Evolutionary conservation across 2,113 vertebrate species (phyloP).

Genomic region (Tauraco erythrolophus): DNA sequence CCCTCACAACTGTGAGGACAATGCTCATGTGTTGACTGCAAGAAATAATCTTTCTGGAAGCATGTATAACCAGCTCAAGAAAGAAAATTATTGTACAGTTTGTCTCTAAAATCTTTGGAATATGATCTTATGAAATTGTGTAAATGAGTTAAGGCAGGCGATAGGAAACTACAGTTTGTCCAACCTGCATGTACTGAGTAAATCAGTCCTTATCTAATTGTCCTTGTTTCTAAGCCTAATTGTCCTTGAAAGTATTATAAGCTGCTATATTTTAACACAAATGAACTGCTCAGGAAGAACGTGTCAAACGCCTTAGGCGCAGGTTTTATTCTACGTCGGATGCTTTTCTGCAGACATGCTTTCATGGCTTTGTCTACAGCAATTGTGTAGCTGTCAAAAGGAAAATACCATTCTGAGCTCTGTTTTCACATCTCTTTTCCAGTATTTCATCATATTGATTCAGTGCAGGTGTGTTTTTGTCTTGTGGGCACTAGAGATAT

Average conservation of each 20-base stretch:
- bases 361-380: background rate
- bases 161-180: background rate
- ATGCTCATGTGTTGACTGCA: background rate
- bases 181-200: background rate
- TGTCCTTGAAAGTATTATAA: constrained; percentile 30
- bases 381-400: background rate
- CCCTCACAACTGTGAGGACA: background rate
- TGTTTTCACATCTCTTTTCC: background rate
- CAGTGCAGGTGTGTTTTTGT: background rate
- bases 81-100: background rate
- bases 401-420: background rate
- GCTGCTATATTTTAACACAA: background rate
- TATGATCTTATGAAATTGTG: background rate
- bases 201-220: constrained; percentile 19
- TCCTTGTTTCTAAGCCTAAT: constrained; percentile 23
- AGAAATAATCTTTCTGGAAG: background rate
- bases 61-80: background rate
- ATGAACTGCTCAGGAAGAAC: background rate
- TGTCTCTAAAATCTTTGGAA: background rate
- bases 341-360: background rate
- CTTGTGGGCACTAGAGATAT: background rate
- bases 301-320: background rate
- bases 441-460: background rate
- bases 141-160: background rate
- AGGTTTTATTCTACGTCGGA: background rate